Base-by-base conservation (phyloP, 92 coral and sea anemone genomes). In the Epizoanthus rinbou region DNA sequence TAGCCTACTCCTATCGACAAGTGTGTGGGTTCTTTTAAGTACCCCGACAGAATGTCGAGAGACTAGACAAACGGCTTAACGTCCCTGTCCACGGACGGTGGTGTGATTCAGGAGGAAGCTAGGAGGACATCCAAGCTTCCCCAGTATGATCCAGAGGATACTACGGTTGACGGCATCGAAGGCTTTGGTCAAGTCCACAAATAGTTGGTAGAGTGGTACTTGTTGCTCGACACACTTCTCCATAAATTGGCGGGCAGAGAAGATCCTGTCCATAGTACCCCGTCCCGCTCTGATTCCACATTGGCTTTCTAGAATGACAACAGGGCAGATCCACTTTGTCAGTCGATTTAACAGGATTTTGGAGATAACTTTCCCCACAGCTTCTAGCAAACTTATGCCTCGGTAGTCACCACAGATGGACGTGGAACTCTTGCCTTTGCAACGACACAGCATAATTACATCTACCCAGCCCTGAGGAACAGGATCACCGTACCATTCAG, bases 391-490 rank as follows among this genome's bases (percentile, higher is more conserved):
- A 6, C 74, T 19, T 6, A 73, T 84, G 5, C 87, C 87, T 17
- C 82, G 74, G 63, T 84, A 47, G 82, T 74, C 41, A 1, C 62
- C 75, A 47, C 87, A 84, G 37, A 60, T 33, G 0, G 45, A 21
- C 23, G 52, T 73, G 59, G 54, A 63, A 5, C 87, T 75, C 56
- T 73, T 74, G 45, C 58, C 60, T 41, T 84, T 74, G 53, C 14
- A 60, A 11, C 69, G 50, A 60, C 68, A n/a, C 50, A 81, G 54
- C 24, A 68, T 21, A 39, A 68, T 68, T 37, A 65, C 82, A 23
- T 84, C 82, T 11, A 60, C 71, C 39, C 69, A 58, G 15, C 74
- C 73, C 43, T 84, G 60, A 24, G 75, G 87, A 14, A 74, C 60
- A 1, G 58, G 35, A 23, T 62, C 22, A 8, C 72, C 73, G 6